These are phyloP conservation scores for Seriola aureovittata DNA, from an alignment of 2,113 vertebrate genomes.

Conservation along the genomic window DNA sequence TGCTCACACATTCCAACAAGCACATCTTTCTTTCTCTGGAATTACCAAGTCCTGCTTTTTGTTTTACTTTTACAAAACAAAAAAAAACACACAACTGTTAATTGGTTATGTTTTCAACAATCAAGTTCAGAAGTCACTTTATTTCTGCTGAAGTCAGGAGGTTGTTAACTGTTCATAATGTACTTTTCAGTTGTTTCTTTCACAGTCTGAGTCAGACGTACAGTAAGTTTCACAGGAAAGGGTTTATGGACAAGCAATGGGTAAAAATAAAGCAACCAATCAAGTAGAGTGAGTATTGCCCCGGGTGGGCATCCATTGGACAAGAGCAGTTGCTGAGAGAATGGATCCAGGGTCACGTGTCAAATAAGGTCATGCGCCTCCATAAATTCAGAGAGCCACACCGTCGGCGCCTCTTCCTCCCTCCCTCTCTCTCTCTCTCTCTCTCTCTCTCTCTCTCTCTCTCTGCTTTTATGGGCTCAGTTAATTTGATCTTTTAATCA, in stretches of 20 bases:
- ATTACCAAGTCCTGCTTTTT: slow-evolving; percentile 27
- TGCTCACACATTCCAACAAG: slow-evolving; percentile 56
- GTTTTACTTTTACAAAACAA: not conserved
- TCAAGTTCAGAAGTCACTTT: slow-evolving; percentile 25
- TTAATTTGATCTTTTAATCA: slow-evolving; percentile 83
- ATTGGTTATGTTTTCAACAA: slow-evolving; percentile 43
- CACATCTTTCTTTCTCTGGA: slow-evolving; percentile 14
- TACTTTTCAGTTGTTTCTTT: slow-evolving; percentile 5
- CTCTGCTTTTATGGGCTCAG: slow-evolving; percentile 74
- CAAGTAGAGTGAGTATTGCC: slow-evolving; percentile 37
- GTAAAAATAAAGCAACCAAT: slow-evolving; percentile 33
- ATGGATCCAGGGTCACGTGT: slow-evolving; percentile 68
- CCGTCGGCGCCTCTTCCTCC: slow-evolving; percentile 1
- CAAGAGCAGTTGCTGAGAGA: slow-evolving; percentile 52
- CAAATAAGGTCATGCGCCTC: slow-evolving; percentile 60
- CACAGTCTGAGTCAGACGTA: slow-evolving; percentile 4
- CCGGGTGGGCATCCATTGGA: slow-evolving; percentile 61
- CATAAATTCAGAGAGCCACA: slow-evolving; percentile 74
- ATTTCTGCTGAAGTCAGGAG: slow-evolving; percentile 16
- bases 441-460: slow-evolving; percentile 45
- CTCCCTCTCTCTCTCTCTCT: slow-evolving; percentile 32
- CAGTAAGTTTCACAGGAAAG: slow-evolving; percentile 15
- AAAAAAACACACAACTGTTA: slow-evolving; percentile 18
- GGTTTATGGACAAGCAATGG: slow-evolving; percentile 38
- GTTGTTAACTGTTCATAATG: slow-evolving; percentile 4